Evolutionary conservation across 2,797 vertebrate species (phyloP).

Genomic region (Lophotriccus pileatus): DNA sequence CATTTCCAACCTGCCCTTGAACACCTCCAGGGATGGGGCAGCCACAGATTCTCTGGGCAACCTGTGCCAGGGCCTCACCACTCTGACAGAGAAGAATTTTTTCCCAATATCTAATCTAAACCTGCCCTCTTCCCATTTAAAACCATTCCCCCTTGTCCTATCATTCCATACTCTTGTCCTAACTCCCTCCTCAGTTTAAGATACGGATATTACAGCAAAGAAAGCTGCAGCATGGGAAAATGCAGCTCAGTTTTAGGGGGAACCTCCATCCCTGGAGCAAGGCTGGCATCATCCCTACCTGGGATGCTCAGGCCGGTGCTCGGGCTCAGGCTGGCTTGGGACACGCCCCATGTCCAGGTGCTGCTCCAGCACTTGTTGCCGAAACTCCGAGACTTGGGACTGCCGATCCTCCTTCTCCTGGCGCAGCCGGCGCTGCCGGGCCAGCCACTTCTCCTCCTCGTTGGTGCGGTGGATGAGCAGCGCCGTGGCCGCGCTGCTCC

Average conservation of each 20-base stretch:
- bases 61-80: neutral
- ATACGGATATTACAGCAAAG: rapidly evolving
- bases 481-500: conserved; percentile 77
- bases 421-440: conserved; percentile 89
- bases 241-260: rapidly evolving
- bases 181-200: neutral
- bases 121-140: neutral
- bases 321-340: conserved; percentile 71
- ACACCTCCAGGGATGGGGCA: neutral
- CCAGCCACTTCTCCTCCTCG: conserved; percentile 97
- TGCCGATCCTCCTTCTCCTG: conserved; percentile 98
- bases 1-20: rapidly evolving
- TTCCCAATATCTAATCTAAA: neutral
- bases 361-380: conserved; percentile 96
- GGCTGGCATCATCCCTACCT: conserved; percentile 73
- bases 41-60: neutral
- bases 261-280: rapidly evolving
- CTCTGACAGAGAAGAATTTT: rapidly evolving
- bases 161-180: neutral
- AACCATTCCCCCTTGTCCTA: neutral
- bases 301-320: conserved; percentile 85
- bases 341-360: conserved; percentile 89
- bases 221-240: rapidly evolving
- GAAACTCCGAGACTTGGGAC: conserved; percentile 96
- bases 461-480: conserved; percentile 90